Percentiles rank a stretch among this genome's conserved stretches.
These are phyloP conservation scores for Pristis pectinata DNA, from an alignment of 2,797 vertebrate genomes.

Conservation along the genomic window DNA sequence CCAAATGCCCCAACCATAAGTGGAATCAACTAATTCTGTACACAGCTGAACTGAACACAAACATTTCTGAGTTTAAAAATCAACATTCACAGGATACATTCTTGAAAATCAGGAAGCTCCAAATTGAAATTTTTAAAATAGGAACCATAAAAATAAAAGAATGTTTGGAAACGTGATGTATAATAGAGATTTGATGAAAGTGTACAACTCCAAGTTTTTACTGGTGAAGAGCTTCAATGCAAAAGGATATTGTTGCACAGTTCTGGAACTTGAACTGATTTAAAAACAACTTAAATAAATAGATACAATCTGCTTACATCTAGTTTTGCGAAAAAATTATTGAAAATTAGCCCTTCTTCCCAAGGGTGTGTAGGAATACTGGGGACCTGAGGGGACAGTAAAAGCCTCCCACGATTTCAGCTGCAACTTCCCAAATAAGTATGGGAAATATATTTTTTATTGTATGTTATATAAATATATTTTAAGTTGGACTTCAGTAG, in stretches of 20 bases:
- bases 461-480: neutral
- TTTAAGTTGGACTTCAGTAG: slow-evolving; percentile 1
- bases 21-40: neutral
- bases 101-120: neutral
- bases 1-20: neutral
- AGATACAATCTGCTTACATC: neutral
- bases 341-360: neutral
- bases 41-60: neutral
- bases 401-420: neutral
- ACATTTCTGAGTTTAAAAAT: neutral
- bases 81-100: neutral
- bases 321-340: neutral
- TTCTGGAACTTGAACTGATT: neutral
- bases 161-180: neutral
- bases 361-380: neutral
- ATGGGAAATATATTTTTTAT: neutral
- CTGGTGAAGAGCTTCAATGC: neutral
- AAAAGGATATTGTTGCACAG: neutral
- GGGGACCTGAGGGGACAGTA: neutral
- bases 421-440: neutral
- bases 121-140: neutral
- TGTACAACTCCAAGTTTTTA: neutral
- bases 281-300: neutral
- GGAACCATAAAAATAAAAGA: neutral
- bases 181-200: neutral